Base-by-base conservation (phyloP, 2,797 vertebrate genomes). In the Novumbra hubbsi region DNA sequence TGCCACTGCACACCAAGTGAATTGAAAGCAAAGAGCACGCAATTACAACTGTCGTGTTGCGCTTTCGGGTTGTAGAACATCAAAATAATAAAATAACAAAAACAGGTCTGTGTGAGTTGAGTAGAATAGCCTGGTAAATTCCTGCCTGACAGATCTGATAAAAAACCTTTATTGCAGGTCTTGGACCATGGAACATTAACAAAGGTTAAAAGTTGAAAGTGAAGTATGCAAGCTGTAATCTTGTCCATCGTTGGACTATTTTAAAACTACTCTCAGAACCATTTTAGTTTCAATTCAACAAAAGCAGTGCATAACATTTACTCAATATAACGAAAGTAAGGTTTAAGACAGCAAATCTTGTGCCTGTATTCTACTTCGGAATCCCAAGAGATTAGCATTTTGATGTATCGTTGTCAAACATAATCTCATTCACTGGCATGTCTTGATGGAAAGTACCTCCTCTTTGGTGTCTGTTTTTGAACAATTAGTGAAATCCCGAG, bases 181-280 rank as follows among this genome's bases (percentile, higher is more conserved):
- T 21, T 7, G 11, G 19, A 2, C 65, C 38, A 21, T 67, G n/a
- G 65, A 67, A 85, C 81, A 88, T 86, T 86, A 85, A 89, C 86
- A 81, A 77, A 81, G 75, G 65, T 74, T 68, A 86, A 69, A 45
- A 76, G 34, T 77, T 8, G 38, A 77, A 41, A 70, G 80, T 21
- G 79, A 84, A 63, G n/a, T 34, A 32, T 16, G 67, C 57, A 49
- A 27, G 71, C 9, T 0, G 8, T 70, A 24, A 81, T 75, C 72
- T 52, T 30, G 62, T 41, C 14, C 1, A 70, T 68, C 75, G 86
- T 76, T 60, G 62, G 16, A 41, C 15, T 17, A 17, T 66, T 70
- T 71, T 75, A 41, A 80, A n/a, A 45, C 65, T n/a, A 67, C 65
- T 21, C 11, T 19, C 65, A 67, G 32, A 67, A 17, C 19, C 65